Base-by-base conservation (phyloP, 2,888 invertebrate genomes). In the Ariolimax columbianus region DNA sequence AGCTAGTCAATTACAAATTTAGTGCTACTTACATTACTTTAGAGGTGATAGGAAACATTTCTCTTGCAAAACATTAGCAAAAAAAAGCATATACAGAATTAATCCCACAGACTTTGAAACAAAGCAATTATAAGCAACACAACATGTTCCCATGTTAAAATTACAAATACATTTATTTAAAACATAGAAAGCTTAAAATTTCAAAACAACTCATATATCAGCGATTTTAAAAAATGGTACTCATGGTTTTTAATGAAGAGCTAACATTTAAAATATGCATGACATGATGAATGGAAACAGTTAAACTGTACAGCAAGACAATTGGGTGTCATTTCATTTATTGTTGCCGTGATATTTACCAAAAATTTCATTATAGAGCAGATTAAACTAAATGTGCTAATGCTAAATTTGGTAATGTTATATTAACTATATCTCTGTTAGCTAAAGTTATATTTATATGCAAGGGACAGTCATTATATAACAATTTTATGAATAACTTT, bases 31-130 rank as follows among this genome's bases (percentile, higher is more conserved):
- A 40, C 26, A 40, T 40, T 72, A 40, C 40, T 40, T 26, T 30
- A 40, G 7, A 40, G 26, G 14, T 66, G 30, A 66, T 9, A 66
- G 6, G 30, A 66, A 66, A 66, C 63, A 33, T 19, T 40, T 38
- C 40, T 26, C 38, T 9, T 4, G 7, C 7, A 40, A 23, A 72
- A 40, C 17, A 38, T 72, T 23, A 72, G 30, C n/a, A 51, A 19
- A 75, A 40, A 75, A 40, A 75, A 51, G n/a, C 2, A 51, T 1
- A 33, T 40, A 75, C 47, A 40, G 3, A 75, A 30, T 51, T 19
- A 30, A 75, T 75, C 75, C 75, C 75, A 47, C 75, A 30, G 75
- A n/a, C 14, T 75, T 73, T n/a, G n/a, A 17, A 51, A 75, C 47
- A 40, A 75, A 1, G 11, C 51, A 75, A 51, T 47, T 4, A 51